phyloP scores from a whole-genome alignment of 2,113 vertebrate species.

The Corynorhinus townsendii region DNA sequence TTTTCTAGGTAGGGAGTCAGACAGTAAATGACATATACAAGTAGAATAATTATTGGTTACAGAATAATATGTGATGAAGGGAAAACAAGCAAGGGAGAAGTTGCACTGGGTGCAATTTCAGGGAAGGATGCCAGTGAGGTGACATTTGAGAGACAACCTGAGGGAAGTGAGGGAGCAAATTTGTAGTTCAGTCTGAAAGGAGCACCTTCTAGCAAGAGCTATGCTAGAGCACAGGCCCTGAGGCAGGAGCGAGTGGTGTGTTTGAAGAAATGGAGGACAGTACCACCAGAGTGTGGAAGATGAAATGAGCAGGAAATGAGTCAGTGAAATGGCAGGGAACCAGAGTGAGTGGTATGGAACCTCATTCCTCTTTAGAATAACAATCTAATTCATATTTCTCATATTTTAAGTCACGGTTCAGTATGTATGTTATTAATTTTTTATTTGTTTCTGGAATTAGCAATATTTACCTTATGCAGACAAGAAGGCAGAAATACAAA shows the following conservation, averaged over 20 bases:
- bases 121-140: not conserved
- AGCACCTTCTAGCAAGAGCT: not conserved
- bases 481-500: not conserved
- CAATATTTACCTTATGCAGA: not conserved
- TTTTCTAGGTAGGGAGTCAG: not conserved
- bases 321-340: not conserved
- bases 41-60: not conserved
- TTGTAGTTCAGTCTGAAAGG: not conserved
- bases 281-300: not conserved
- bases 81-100: not conserved
- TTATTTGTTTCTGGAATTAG: not conserved
- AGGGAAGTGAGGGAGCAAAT: not conserved
- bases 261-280: not conserved
- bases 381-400: not conserved
- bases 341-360: not conserved
- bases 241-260: rapidly evolving
- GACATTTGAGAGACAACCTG: not conserved
- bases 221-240: not conserved
- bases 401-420: not conserved
- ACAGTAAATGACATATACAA: not conserved
- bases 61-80: not conserved
- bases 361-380: not conserved
- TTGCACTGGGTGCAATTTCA: not conserved
- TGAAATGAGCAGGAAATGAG: not conserved
- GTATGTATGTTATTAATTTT: not conserved